Conservation (phyloP, 2,797 vertebrate species). For the Danio aesculapii region DNA sequence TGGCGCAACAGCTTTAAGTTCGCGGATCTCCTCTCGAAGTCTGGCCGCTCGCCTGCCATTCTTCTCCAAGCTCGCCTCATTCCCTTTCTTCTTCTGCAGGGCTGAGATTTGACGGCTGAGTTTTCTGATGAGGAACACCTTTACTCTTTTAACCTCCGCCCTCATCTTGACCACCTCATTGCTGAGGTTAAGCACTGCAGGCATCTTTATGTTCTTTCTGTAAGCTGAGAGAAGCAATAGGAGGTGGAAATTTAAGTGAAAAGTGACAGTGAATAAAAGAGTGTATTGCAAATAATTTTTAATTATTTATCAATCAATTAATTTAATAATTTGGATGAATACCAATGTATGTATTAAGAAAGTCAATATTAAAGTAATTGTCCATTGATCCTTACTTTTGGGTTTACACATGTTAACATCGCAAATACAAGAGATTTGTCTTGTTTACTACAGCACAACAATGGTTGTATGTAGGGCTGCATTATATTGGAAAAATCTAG, state of each 20-base stretch:
- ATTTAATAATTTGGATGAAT: no score
- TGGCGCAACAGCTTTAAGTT: slow-evolving; percentile 84
- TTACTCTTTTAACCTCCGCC: slow-evolving; percentile 92
- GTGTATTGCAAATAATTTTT: no score
- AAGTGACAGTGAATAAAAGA: background rate
- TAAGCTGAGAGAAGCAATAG: background rate
- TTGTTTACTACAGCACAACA: no score
- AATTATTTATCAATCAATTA: no score
- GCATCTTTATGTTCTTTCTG: slow-evolving; percentile 57
- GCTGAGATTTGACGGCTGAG: slow-evolving; percentile 84
- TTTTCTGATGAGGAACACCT: slow-evolving; percentile 87
- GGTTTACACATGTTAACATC: no score
- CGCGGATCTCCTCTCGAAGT: slow-evolving; percentile 90
- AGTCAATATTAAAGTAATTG: no score
- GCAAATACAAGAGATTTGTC: no score
- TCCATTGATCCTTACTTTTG: no score
- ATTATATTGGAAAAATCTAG: no score
- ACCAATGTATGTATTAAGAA: no score
- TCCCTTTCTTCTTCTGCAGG: slow-evolving; percentile 91
- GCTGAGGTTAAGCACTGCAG: slow-evolving; percentile 75
- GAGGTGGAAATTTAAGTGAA: background rate
- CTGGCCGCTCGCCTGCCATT: slow-evolving; percentile 87
- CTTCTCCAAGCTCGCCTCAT: slow-evolving; percentile 82
- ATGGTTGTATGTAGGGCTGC: no score
- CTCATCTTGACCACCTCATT: slow-evolving; percentile 96